phyloP scores from a whole-genome alignment of 2,113 vertebrate species.

The Microtus montanus region DNA sequence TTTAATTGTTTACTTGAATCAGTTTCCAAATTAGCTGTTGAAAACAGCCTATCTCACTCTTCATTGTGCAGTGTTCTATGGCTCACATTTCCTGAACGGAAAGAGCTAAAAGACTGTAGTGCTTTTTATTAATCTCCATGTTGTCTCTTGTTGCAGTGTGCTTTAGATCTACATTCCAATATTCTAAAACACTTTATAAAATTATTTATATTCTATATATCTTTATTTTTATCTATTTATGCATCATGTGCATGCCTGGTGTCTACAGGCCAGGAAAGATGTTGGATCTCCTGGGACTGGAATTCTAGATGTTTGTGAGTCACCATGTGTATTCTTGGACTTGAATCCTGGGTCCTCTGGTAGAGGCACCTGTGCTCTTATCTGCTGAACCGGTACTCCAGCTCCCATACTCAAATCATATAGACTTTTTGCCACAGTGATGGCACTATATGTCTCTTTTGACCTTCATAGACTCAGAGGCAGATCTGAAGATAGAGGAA shows the following conservation, averaged over 20 bases:
- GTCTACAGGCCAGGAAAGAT: background rate
- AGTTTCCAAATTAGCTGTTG: background rate
- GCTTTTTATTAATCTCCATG: background rate
- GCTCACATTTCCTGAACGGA: background rate
- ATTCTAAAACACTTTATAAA: background rate
- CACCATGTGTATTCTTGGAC: no score
- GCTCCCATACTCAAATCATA: background rate
- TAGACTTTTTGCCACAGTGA: background rate
- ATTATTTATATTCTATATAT: background rate
- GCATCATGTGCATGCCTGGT: background rate
- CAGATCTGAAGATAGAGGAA: conserved; percentile 1
- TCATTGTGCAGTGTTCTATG: background rate
- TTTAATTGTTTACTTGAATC: background rate
- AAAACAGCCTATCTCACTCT: background rate
- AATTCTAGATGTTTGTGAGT: background rate
- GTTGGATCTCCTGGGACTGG: background rate
- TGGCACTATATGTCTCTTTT: background rate
- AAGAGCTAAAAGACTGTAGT: conserved; percentile 1
- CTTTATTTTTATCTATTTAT: background rate
- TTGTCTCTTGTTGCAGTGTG: background rate
- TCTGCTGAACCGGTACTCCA: background rate
- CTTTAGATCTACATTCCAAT: background rate
- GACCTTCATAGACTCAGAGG: background rate
- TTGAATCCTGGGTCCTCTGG: no score
- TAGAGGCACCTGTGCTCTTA: background rate